Evolutionary conservation across 2,113 vertebrate species (phyloP), one percentile per base, ranked within the genome.

Genomic region (Burhinus oedicnemus): DNA sequence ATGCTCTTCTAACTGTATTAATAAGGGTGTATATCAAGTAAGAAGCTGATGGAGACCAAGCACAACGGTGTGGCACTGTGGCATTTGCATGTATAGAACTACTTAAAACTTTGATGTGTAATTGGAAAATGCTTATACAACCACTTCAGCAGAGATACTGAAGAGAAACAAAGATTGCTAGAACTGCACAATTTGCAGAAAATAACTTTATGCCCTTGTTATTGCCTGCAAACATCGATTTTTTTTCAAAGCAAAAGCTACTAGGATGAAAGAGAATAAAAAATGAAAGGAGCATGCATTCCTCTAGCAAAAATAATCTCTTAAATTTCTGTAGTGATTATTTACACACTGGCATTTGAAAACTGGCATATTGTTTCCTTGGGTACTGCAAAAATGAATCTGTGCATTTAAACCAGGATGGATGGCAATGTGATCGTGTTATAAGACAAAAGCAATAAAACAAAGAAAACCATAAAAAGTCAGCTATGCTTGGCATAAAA

Each of bases 211-310:
- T 83, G 45, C 60, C 62, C 87, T 94, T 95, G 92, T 94, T 94
- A 92, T 83, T 91, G 93, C 95, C 87, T 90, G 62, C 58, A 93
- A 96, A 93, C 83, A 65, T 51, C 62, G 45, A 84, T 51, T 72
- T 51, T 72, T n/a, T 66, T 96, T 96, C 95, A 97, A 91, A 97
- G 94, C 65, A 81, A 89, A 91, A 93, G 29, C 80, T 87, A 36
- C 77, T 25, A 93, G 58, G 83, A 94, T 96, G 58, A 96, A 97
- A 97, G 92, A 90, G 95, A 97, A 97, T 95, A 91, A 76, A n/a
- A 94, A 96, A 96, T 93, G 57, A 95, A 89, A 94, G 65, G 6
- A 80, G 12, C 13, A 62, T 84, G 26, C 51, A 62, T 90, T 97
- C 87, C 75, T 93, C 60, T 84, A 86, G 92, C 81, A 93, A 86